Evolutionary conservation across 2,888 invertebrate species (phyloP).

Genomic region (Xestia rhomboidea): DNA sequence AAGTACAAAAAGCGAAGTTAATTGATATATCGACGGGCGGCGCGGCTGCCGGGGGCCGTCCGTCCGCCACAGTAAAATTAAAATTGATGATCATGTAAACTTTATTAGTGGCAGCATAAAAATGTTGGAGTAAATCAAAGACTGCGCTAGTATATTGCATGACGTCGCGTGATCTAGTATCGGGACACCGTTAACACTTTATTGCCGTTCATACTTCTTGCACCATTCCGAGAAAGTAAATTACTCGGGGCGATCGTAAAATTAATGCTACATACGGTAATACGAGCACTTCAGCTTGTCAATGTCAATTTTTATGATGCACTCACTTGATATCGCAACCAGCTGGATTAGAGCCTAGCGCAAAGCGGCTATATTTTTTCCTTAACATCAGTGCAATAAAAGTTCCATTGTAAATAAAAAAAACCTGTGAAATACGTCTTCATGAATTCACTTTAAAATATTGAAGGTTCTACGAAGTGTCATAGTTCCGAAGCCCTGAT

Average conservation of each 20-base stretch:
- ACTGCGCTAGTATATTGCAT: conserved; percentile 73
- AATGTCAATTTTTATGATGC: conserved; percentile 87
- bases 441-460: conserved; percentile 40
- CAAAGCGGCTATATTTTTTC: conserved; percentile 60
- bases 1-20: conserved; percentile 74
- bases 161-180: conserved; percentile 77
- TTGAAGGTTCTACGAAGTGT: conserved; percentile 36
- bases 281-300: conserved; percentile 84
- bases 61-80: conserved; percentile 83
- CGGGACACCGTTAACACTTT: conserved; percentile 84
- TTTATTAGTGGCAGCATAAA: conserved; percentile 87
- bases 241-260: conserved; percentile 86
- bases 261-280: conserved; percentile 87
- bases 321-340: conserved; percentile 80
- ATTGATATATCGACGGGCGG: conserved; percentile 81
- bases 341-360: conserved; percentile 47
- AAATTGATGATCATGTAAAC: conserved; percentile 88
- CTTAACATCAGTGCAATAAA: conserved; percentile 31
- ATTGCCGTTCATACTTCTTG: conserved; percentile 85
- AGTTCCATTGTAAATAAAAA: conserved; percentile 48
- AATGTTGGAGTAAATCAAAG: conserved; percentile 85
- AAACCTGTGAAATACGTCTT: conserved; percentile 24
- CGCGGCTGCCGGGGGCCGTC: conserved; percentile 78
- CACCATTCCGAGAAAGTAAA: conserved; percentile 88
- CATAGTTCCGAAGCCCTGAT: conserved; percentile 55